Percentiles rank a stretch among this genome's conserved stretches.
These are phyloP conservation scores for Prietella phreatophila DNA, from an alignment of 2,113 vertebrate species.

Conservation along the genomic window DNA sequence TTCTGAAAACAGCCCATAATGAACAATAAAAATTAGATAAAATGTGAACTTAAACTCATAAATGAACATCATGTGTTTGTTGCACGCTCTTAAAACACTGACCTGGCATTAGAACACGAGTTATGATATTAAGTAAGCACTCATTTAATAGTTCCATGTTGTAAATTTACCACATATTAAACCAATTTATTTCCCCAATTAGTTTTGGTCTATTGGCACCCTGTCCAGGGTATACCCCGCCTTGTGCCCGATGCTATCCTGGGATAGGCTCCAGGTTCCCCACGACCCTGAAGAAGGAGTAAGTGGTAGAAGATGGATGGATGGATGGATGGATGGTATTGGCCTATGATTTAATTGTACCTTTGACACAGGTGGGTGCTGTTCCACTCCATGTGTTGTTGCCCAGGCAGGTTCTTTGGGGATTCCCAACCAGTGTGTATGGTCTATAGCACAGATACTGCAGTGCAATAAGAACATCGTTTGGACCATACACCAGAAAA, in stretches of 20 bases:
- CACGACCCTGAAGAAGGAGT: too few relatives aligned
- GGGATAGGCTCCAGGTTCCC: too few relatives aligned
- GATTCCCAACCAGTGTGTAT: slow-evolving; percentile 82
- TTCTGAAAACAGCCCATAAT: neutral
- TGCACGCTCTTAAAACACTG: neutral
- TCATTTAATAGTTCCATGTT: neutral
- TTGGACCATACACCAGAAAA: slow-evolving; percentile 83
- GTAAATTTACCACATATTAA: neutral
- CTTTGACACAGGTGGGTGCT: slow-evolving; percentile 87
- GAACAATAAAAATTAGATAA: neutral
- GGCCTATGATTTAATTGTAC: slow-evolving; percentile 61
- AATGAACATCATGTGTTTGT: neutral
- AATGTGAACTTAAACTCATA: neutral
- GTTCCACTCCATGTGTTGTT: slow-evolving; percentile 89
- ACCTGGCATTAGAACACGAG: neutral
- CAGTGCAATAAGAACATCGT: slow-evolving; percentile 81
- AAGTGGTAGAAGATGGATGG: too few relatives aligned
- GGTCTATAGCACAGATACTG: slow-evolving; percentile 90
- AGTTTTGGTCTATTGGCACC: too few relatives aligned
- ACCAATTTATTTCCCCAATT: neutral
- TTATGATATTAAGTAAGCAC: neutral
- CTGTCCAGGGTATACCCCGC: too few relatives aligned
- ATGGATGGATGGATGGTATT: too few relatives aligned
- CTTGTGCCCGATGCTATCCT: too few relatives aligned
- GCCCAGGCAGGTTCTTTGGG: slow-evolving; percentile 83